These are phyloP conservation scores for Polymixis lichenea DNA, from an alignment of 2,888 invertebrate species.

Conservation along the genomic window DNA sequence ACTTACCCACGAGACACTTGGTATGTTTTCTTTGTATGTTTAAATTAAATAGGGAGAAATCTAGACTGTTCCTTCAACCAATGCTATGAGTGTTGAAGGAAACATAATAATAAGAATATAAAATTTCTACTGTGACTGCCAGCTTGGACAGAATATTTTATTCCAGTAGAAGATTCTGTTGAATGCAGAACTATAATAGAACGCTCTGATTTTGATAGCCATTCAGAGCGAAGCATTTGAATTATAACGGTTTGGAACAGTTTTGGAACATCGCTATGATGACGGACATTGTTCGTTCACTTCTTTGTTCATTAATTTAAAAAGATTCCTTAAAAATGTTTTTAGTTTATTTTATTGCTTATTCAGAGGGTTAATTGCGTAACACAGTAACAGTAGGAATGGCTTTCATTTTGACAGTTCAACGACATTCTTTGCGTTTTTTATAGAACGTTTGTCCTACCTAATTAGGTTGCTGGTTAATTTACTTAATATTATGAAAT, in stretches of 20 bases:
- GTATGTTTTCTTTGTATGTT: no score
- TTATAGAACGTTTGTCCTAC: no score
- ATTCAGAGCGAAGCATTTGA: constrained; percentile 5
- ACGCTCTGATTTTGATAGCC: background rate
- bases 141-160: background rate
- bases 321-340: background rate
- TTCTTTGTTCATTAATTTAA: background rate
- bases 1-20: no score
- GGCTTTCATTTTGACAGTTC: no score
- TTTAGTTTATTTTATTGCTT: no score
- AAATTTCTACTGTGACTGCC: background rate
- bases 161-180: constrained; percentile 10
- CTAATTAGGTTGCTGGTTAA: no score
- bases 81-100: no score
- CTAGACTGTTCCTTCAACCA: no score
- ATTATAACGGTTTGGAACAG: background rate
- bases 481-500: no score
- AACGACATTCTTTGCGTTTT: no score
- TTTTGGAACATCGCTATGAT: background rate
- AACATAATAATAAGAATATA: background rate
- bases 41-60: no score
- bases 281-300: background rate
- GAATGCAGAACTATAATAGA: background rate
- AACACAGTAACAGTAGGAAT: no score
- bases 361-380: background rate